Percentiles rank a stretch among this genome's conserved stretches.
These are phyloP conservation scores for Solen grandis DNA, from an alignment of 1,140 invertebrate genomes.

Conservation along the genomic window DNA sequence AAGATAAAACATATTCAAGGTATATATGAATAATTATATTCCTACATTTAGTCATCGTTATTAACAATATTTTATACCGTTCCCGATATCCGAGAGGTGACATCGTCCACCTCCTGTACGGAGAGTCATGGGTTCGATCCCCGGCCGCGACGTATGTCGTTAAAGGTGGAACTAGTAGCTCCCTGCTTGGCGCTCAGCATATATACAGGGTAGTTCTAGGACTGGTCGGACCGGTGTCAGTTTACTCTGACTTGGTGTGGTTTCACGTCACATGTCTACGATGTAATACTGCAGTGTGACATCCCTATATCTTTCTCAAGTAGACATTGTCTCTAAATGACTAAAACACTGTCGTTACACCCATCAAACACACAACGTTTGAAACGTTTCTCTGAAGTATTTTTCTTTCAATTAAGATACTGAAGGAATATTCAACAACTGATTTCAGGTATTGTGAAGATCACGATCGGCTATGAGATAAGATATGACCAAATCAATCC, in stretches of 20 bases:
- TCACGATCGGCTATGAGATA: background rate
- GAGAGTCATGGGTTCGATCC: background rate
- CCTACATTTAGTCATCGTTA: background rate
- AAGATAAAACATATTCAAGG: conserved; percentile 13
- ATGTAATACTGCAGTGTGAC: background rate
- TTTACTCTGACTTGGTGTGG: too few species aligned
- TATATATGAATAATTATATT: background rate
- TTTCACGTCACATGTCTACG: background rate
- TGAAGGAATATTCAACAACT: background rate
- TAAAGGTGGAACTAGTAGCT: too few species aligned
- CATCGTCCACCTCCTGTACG: background rate
- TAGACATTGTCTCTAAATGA: background rate
- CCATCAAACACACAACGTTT: background rate
- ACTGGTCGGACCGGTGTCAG: too few species aligned
- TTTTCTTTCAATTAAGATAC: background rate
- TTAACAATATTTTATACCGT: background rate
- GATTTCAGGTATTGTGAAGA: conserved; percentile 28
- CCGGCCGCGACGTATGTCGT: too few species aligned
- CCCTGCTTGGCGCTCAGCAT: too few species aligned
- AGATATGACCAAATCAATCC: background rate
- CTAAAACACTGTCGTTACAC: background rate
- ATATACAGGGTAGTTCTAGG: too few species aligned
- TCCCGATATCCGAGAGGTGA: background rate
- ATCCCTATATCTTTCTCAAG: background rate
- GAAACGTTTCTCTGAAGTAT: too few species aligned